Conservation (phyloP, 2,888 invertebrate species). For the Eumerus sabulonum region DNA sequence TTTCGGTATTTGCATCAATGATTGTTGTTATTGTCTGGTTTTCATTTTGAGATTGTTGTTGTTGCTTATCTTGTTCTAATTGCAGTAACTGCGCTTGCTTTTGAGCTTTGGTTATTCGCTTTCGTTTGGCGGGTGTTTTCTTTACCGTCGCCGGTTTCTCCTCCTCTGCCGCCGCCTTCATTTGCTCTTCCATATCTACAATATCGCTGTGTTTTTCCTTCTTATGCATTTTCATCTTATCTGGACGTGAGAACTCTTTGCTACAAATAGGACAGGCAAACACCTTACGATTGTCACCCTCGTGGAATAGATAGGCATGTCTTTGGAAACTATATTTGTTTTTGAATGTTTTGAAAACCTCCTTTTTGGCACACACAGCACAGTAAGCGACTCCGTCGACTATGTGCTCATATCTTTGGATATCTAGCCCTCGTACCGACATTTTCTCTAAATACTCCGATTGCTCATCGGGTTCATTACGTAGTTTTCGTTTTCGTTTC, state of each 20-base stretch:
- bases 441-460: conserved; percentile 78
- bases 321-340: conserved; percentile 78
- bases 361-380: conserved; percentile 77
- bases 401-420: conserved; percentile 77
- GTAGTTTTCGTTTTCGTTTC: conserved; percentile 76
- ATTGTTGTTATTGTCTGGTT: conserved; percentile 43
- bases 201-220: conserved; percentile 77
- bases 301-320: conserved; percentile 77
- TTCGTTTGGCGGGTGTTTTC: conserved; percentile 51
- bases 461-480: conserved; percentile 76
- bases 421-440: conserved; percentile 77
- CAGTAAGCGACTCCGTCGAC: conserved; percentile 77
- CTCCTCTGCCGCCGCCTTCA: conserved; percentile 58
- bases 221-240: conserved; percentile 78
- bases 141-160: conserved; percentile 66
- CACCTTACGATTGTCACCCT: conserved; percentile 77
- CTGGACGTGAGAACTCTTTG: conserved; percentile 77
- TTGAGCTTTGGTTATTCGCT: conserved; percentile 64
- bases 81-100: conserved; percentile 46
- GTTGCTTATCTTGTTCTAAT: conserved; percentile 68
- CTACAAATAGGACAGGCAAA: conserved; percentile 77
- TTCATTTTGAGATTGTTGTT: conserved; percentile 41
- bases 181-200: conserved; percentile 70
- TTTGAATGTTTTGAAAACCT: conserved; percentile 77
- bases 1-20: conserved; percentile 35